Conservation (phyloP, 2,113 vertebrate species). For the Porphyrio hochstetteri region DNA sequence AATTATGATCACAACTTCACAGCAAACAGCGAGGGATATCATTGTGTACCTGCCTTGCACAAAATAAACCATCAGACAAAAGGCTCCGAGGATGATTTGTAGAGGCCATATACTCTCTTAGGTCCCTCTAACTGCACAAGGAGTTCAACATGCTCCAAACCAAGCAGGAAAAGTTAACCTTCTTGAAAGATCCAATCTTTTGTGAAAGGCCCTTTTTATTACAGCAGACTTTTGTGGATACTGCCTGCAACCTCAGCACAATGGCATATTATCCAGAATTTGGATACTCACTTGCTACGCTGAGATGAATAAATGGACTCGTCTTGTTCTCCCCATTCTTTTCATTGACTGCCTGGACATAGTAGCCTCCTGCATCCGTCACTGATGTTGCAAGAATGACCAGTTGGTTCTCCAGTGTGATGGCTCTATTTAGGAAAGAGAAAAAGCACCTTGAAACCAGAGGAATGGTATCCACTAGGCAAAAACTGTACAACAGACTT, state of each 20-base stretch:
- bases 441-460: not conserved
- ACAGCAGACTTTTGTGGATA: not conserved
- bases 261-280: not conserved
- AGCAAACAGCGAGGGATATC: constrained; percentile 20
- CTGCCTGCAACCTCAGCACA: not conserved
- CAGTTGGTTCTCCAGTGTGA: constrained; percentile 89
- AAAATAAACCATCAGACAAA: not conserved
- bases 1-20: constrained; percentile 35
- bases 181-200: not conserved
- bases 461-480: not conserved
- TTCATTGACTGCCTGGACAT: constrained; percentile 89
- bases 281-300: constrained; percentile 78
- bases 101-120: not conserved
- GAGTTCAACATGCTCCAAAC: not conserved
- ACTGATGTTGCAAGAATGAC: constrained; percentile 82
- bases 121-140: not conserved
- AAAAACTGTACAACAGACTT: not conserved
- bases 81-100: not conserved
- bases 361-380: constrained; percentile 82
- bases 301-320: constrained; percentile 81
- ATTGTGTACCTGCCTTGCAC: constrained; percentile 13
- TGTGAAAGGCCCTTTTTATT: not conserved
- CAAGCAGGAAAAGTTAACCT: not conserved
- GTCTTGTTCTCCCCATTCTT: constrained; percentile 89
- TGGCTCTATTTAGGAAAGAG: constrained; percentile 77